These are phyloP conservation scores for Xenopus tropicalis DNA, from an alignment of 2,113 vertebrate genomes.

Conservation along the genomic window DNA sequence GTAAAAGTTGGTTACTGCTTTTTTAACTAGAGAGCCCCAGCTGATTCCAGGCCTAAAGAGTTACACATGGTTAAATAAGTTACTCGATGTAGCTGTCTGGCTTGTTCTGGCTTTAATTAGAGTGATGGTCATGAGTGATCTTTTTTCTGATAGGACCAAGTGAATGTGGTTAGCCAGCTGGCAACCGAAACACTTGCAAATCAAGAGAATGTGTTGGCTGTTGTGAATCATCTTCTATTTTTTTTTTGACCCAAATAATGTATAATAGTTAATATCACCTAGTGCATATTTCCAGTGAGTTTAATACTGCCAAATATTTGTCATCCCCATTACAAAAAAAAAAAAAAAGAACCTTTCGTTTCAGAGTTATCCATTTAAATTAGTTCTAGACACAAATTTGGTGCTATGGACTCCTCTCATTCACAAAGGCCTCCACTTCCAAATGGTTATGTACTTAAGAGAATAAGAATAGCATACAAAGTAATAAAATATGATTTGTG, in stretches of 20 bases:
- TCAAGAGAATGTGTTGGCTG: slow-evolving; percentile 42
- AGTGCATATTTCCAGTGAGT: slow-evolving; percentile 30
- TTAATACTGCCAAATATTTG: slow-evolving; percentile 29
- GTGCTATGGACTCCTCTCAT: slow-evolving; percentile 18
- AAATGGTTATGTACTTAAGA: slow-evolving; percentile 40
- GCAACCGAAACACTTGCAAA: slow-evolving; percentile 34
- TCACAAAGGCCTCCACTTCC: slow-evolving; percentile 12
- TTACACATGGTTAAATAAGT: slow-evolving; percentile 29
- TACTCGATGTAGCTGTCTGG: slow-evolving; percentile 16
- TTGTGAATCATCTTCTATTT: slow-evolving; percentile 9
- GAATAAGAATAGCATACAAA: slow-evolving; percentile 27
- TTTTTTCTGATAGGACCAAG: slow-evolving; percentile 40
- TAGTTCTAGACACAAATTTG: slow-evolving; percentile 24
- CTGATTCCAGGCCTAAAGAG: not conserved
- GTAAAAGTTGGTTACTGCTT: no score
- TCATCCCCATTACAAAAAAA: slow-evolving; percentile 36
- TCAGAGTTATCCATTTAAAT: slow-evolving; percentile 35
- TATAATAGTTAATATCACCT: slow-evolving; percentile 44
- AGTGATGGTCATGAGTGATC: slow-evolving; percentile 39
- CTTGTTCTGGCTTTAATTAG: slow-evolving; percentile 36
- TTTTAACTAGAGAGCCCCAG: no score
- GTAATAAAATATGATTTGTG: slow-evolving; percentile 43
- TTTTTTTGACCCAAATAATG: slow-evolving; percentile 38
- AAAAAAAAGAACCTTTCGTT: not conserved
- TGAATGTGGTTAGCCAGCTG: slow-evolving; percentile 31